Conservation (phyloP, 2,113 vertebrate species). For the Rhagologus leucostigma region DNA sequence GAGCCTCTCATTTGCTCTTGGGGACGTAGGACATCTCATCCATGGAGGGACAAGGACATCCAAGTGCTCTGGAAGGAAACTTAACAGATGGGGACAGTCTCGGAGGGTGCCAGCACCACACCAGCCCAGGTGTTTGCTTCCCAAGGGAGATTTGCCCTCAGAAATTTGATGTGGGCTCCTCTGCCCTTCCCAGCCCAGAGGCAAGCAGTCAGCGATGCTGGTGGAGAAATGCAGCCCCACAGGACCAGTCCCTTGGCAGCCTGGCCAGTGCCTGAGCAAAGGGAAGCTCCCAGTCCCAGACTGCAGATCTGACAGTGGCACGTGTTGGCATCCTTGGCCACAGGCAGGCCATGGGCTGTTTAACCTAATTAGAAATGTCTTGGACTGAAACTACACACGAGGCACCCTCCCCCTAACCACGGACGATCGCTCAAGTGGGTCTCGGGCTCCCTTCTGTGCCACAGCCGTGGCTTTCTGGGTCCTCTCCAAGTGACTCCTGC, state of each 20-base stretch:
- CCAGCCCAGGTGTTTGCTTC: background rate
- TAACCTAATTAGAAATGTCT: slow-evolving; percentile 17
- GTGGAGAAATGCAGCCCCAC: background rate
- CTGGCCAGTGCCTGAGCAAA: fast-evolving
- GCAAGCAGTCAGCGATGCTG: fast-evolving
- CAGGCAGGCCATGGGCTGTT: background rate
- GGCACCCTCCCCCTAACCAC: background rate
- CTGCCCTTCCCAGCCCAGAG: fast-evolving
- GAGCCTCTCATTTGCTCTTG: background rate
- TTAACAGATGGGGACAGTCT: fast-evolving
- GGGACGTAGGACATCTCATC: background rate
- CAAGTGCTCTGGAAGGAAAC: background rate
- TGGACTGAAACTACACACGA: background rate
- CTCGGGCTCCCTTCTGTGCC: fast-evolving
- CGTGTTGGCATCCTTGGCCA: background rate
- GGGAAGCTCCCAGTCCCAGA: background rate
- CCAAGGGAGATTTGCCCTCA: background rate
- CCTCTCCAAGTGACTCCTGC: background rate
- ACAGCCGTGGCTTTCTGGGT: background rate
- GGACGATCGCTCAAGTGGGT: fast-evolving
- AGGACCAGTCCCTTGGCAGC: background rate
- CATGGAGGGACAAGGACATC: fast-evolving
- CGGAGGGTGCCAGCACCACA: background rate
- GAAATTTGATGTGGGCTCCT: background rate
- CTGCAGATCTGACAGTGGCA: background rate